Evolutionary conservation across 2,888 invertebrate genomes (phyloP).

Genomic region (Aphodius granarius): DNA sequence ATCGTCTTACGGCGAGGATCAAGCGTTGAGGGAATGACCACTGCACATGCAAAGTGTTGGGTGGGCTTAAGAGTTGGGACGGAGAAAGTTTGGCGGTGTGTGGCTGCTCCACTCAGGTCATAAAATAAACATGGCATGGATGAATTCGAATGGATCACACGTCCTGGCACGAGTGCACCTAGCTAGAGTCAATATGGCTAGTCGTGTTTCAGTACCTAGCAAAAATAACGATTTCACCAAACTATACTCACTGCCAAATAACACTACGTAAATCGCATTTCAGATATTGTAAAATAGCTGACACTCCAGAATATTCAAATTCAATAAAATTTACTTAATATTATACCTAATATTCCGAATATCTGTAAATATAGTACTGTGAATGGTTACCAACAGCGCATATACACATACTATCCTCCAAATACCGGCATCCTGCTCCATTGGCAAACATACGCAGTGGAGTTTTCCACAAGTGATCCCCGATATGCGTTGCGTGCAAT

Average conservation of each 20-base stretch:
- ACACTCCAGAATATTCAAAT: too few relatives aligned
- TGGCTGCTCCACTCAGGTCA: neutral
- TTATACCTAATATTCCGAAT: too few relatives aligned
- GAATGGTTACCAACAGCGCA: neutral
- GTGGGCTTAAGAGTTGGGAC: neutral
- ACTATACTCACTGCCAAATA: too few relatives aligned
- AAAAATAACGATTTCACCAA: neutral
- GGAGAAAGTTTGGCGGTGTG: neutral
- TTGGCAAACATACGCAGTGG: neutral
- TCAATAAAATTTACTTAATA: too few relatives aligned
- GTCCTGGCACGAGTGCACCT: neutral
- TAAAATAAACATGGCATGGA: conserved; percentile 13
- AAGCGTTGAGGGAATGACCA: neutral
- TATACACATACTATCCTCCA: neutral
- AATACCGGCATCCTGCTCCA: neutral
- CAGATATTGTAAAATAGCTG: too few relatives aligned
- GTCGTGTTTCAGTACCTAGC: neutral
- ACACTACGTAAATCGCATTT: too few relatives aligned
- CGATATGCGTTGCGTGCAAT: neutral
- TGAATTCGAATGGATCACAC: neutral
- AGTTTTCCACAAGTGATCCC: neutral
- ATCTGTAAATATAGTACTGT: too few relatives aligned
- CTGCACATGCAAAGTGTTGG: neutral
- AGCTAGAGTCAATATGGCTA: neutral
- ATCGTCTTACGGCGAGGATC: neutral